Base-by-base conservation (phyloP, 92 coral and sea anemone genomes). In the Porites divaricata region DNA sequence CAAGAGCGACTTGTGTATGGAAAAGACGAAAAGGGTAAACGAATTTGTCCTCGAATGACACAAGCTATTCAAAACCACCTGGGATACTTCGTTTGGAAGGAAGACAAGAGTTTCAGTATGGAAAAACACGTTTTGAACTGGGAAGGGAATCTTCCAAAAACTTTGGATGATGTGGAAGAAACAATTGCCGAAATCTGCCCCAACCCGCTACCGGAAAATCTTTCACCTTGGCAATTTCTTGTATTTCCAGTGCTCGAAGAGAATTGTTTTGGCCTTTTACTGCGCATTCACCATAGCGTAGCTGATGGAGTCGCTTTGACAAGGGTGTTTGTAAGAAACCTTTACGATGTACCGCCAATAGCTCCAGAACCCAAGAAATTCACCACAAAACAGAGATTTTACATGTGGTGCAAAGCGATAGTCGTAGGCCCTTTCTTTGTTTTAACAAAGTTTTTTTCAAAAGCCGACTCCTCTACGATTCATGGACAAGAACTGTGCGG, bases 261-360 rank as follows among this genome's bases (percentile, higher is more conserved):
- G 74, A 86, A 96, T 70, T 75, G 90, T 28, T 93, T 90, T 67
- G 92, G 83, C n/a, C 89, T 93, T 22, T 70, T 97, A 35, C 78
- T 97, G 72, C 98, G 99, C 10, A 85, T 97, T 49, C 99, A 97
- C 74, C 99, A 97, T 71, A 91, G 98, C 81, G 78, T 95, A 75
- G 99, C 94, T 54, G 99, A 97, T 85, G 99, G 99, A 8, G 93
- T 97, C 22, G 96, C 98, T 14, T 77, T 95, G 13, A 91, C 98
- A 5, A 93, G 98, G 23, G 86, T 95, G 65, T 95, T 97, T 91
- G 98, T 91, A 20, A 89, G 84, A 74, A 91, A 97, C 71, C 86
- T 97, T 75, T 97, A 89, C 77, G 99, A 97, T 80, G 85, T 83
- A 35, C 95, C 98, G 49, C 98, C 98, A 12, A 81, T 61, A 25